phyloP scores from a whole-genome alignment of 2,888 invertebrate species.

The Eupithecia subumbrata region DNA sequence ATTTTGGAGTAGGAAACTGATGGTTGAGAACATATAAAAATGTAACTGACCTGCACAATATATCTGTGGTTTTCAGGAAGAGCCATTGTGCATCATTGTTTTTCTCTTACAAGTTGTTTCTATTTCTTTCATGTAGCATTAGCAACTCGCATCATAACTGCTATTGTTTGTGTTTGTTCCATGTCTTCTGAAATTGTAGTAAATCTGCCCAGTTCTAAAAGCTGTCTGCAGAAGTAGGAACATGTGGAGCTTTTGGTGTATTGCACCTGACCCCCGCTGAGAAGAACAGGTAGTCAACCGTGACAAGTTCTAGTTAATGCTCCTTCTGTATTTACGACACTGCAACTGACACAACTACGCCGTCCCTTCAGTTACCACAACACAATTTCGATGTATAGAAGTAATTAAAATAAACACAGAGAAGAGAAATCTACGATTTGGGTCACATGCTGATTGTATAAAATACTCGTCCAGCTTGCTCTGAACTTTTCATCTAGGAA shows the following conservation, averaged over 20 bases:
- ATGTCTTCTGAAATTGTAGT: slow-evolving; percentile 30
- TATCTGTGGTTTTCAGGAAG: slow-evolving; percentile 86
- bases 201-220: slow-evolving; percentile 18
- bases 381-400: slow-evolving; percentile 32
- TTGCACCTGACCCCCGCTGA: slow-evolving; percentile 71
- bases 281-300: slow-evolving; percentile 73
- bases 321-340: slow-evolving; percentile 23
- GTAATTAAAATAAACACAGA: slow-evolving; percentile 59
- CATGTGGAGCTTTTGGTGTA: slow-evolving; percentile 39
- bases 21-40: not conserved
- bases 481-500: slow-evolving; percentile 45
- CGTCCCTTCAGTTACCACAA: slow-evolving; percentile 30
- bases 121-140: slow-evolving; percentile 56
- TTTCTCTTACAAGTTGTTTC: slow-evolving; percentile 59
- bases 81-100: slow-evolving; percentile 83
- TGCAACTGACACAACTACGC: slow-evolving; percentile 25
- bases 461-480: slow-evolving; percentile 65
- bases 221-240: slow-evolving; percentile 39
- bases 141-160: slow-evolving; percentile 46
- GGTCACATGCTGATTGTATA: slow-evolving; percentile 81
- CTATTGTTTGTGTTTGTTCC: slow-evolving; percentile 37
- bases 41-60: slow-evolving; percentile 88
- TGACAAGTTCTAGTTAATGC: slow-evolving; percentile 67
- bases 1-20: not conserved
- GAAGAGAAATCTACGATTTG: slow-evolving; percentile 83